phyloP scores from a whole-genome alignment of 2,113 vertebrate genomes.

The Epinephelus fuscoguttatus region DNA sequence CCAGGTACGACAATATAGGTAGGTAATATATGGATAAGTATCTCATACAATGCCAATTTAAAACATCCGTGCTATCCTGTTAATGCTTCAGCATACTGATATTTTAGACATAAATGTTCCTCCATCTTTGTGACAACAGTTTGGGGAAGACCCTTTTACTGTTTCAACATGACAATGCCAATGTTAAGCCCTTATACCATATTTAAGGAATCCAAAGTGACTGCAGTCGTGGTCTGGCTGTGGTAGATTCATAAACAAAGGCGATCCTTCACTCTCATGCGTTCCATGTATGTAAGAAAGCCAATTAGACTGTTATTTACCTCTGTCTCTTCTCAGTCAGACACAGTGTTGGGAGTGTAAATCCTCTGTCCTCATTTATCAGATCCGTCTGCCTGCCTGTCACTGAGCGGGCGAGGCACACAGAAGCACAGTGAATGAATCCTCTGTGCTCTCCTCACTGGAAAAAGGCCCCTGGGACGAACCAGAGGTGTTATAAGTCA shows the following conservation, averaged over 20 bases:
- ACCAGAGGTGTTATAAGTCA: constrained; percentile 13
- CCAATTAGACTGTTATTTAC: constrained; percentile 25
- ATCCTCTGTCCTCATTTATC: constrained; percentile 56
- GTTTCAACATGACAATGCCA: no score
- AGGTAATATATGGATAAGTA: no score
- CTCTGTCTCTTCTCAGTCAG: not conserved
- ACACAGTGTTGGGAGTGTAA: constrained; percentile 17
- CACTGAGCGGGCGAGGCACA: constrained; percentile 23
- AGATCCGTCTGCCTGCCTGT: constrained; percentile 55
- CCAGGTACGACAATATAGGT: no score
- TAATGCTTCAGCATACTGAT: no score
- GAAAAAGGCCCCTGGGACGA: not conserved
- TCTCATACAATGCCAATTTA: no score
- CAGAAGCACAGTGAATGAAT: constrained; percentile 8
- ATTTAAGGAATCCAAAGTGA: not conserved
- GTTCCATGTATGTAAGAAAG: not conserved
- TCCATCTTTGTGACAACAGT: no score
- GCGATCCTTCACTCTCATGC: not conserved
- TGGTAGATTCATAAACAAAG: not conserved
- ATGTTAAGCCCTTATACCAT: not conserved
- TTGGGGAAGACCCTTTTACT: no score
- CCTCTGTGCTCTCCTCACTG: not conserved
- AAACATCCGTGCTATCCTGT: no score
- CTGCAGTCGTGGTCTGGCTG: not conserved
- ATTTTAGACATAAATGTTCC: no score